Conservation (phyloP, 2,888 invertebrate species). For the Petrolisthes manimaculis region DNA sequence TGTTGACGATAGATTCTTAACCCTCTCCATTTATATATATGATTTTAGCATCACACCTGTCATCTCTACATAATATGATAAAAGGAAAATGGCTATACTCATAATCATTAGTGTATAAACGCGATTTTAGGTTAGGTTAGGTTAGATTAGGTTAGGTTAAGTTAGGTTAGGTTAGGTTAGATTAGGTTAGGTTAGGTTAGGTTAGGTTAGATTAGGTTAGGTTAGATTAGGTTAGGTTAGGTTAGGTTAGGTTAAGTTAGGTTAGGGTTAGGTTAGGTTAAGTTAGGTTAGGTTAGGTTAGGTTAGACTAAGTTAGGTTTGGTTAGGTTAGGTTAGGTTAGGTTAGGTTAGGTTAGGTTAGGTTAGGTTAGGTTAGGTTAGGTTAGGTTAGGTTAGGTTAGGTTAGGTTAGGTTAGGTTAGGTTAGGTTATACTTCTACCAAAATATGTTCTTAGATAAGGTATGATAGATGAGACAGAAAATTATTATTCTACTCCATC, state of each 20-base stretch:
- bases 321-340: conserved; percentile 17
- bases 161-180: background rate
- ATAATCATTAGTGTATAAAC: background rate
- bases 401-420: background rate
- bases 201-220: conserved; percentile 17
- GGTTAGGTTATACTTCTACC: background rate
- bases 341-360: conserved; percentile 18
- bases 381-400: conserved; percentile 26
- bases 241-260: conserved; percentile 13
- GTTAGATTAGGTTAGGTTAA: conserved; percentile 15
- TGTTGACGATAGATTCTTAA: too few species aligned
- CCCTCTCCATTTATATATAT: too few species aligned
- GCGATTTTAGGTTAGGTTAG: conserved; percentile 2
- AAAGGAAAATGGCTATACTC: background rate
- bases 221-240: background rate
- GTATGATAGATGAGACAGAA: background rate
- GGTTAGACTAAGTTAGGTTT: background rate
- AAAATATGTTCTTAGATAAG: background rate
- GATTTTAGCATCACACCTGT: too few species aligned
- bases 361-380: conserved; percentile 10
- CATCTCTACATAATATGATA: too few species aligned
- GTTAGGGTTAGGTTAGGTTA: conserved; percentile 27
- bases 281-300: background rate
- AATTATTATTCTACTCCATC: too few species aligned
- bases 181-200: background rate